A percentile compares a stretch with the other conserved stretches of the same genome.
Evolutionary conservation across 2,113 vertebrate genomes (phyloP).

Genomic region (Phrynocephalus versicolor): DNA sequence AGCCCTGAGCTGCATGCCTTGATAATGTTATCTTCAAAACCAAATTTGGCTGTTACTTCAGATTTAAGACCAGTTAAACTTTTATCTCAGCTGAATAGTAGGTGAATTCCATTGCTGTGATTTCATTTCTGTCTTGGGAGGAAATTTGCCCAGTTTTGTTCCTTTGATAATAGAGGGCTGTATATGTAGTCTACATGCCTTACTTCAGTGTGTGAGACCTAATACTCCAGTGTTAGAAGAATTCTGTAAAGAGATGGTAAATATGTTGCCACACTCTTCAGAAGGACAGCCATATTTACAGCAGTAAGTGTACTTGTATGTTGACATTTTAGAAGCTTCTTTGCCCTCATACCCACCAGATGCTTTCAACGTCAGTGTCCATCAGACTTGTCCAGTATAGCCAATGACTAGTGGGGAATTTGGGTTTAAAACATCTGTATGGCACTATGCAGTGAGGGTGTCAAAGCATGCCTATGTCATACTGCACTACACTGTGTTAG

Average conservation of each 20-base stretch:
- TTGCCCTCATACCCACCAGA: too few species aligned
- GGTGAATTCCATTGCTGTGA: neutral
- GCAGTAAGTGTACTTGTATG: neutral
- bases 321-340: too few species aligned
- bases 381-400: too few species aligned
- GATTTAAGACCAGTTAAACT: constrained; percentile 24
- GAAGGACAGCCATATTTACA: neutral
- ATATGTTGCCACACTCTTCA: neutral
- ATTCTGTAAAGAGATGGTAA: neutral
- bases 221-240: too few species aligned
- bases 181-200: neutral
- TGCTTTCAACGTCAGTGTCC: too few species aligned
- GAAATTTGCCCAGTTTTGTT: neutral
- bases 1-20: neutral
- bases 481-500: neutral
- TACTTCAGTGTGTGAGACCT: too few species aligned
- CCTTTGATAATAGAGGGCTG: neutral
- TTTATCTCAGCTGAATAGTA: neutral
- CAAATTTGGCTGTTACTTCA: neutral
- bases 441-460: too few species aligned
- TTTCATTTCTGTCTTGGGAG: neutral
- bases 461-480: too few species aligned
- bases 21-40: neutral
- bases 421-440: too few species aligned
- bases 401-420: too few species aligned